Base-by-base conservation (phyloP, 1,140 invertebrate species). In the Pectinophora gossypiella region DNA sequence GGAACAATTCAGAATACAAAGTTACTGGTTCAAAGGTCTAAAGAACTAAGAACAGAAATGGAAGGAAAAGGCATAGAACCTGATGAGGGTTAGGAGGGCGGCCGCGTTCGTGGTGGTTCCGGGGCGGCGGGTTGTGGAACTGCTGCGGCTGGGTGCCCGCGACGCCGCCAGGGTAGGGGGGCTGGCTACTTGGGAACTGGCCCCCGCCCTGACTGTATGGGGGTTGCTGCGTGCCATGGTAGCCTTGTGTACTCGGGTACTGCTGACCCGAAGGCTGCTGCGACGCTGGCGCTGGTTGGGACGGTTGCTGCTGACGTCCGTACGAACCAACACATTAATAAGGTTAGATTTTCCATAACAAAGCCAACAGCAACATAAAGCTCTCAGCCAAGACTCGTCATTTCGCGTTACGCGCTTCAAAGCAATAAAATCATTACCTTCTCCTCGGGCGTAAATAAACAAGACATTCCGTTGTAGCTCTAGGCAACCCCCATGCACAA, bases 241-340 rank as follows among this genome's bases (percentile, higher is more conserved):
- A 86, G 69, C 76, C 76, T 82, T 62, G 83, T 85, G 83, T 85
- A 87, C 58, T 87, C 84, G 64, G 84, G 84, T 81, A 85, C 78
- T 60, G 81, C 81, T 73, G 89, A 63, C 72, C 88, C 71, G 85
- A 85, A 72, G 76, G 87, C 79, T 84, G 88, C 68, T 88, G 86
- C 76, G 92, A 91, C 67, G 90, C 90, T 79, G 89, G 89, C 65
- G 71, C 75, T 75, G 84, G 83, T 83, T 90, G 89, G 71, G 82
- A 85, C 75, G 83, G 82, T 82, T 87, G 86, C 80, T 88, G 87
- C 74, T 88, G 81, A 85, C 84, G 84, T 87, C 84, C 84, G 84
- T 87, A 87, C 84, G 84, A 76, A 87, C 81, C 84, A 87, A 87
- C 78, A 87, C 84, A 87, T 87, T 87, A 85, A 87, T 87, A 87